Evolutionary conservation across 2,113 vertebrate species (phyloP).

Genomic region (Upupa epops): DNA sequence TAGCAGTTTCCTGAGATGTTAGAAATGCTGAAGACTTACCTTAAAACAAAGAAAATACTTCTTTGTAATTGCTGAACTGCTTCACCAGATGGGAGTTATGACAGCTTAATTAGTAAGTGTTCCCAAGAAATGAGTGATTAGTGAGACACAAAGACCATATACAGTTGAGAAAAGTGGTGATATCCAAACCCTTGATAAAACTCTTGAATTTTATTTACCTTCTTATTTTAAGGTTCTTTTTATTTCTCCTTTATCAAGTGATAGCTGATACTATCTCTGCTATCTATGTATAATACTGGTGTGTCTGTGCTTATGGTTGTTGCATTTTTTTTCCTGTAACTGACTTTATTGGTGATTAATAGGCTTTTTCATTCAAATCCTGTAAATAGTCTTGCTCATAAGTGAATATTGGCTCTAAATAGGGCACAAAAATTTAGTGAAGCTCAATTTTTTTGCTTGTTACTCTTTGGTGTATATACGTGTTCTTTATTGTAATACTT

Average conservation of each 20-base stretch:
- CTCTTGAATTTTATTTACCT: not conserved
- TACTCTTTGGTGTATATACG: not conserved
- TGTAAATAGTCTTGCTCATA: not conserved
- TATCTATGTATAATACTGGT: not conserved
- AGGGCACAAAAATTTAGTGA: not conserved
- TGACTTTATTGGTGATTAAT: not conserved
- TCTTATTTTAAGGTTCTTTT: not conserved
- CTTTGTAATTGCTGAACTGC: not conserved
- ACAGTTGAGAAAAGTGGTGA: not conserved
- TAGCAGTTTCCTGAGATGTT: not conserved
- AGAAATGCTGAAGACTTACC: not conserved
- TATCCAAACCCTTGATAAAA: not conserved
- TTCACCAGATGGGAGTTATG: not conserved
- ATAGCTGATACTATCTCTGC: not conserved
- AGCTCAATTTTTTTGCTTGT: not conserved
- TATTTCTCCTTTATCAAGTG: not conserved
- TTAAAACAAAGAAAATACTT: not conserved
- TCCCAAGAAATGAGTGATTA: not conserved
- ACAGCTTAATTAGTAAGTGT: not conserved
- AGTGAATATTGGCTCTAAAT: not conserved
- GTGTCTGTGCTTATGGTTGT: not conserved
- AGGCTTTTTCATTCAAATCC: not conserved
- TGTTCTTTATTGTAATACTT: not conserved
- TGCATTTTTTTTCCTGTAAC: not conserved
- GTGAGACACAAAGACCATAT: not conserved